Evolutionary conservation across 1,140 invertebrate species (phyloP), one percentile per base, ranked within the genome.

Genomic region (Scaptodrosophila lebanonensis): DNA sequence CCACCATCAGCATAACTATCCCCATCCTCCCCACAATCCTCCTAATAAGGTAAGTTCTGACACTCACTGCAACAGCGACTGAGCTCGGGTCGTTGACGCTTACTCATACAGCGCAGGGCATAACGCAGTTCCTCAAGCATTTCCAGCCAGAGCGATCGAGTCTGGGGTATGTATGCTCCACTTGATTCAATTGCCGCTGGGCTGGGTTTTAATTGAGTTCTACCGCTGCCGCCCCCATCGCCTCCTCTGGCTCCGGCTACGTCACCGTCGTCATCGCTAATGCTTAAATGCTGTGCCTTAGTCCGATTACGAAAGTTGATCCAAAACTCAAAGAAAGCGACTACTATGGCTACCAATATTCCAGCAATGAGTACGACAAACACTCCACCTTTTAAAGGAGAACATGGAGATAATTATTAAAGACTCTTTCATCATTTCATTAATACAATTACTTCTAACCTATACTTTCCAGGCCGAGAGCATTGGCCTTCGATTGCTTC

Each of bases 321-420:
- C 72, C 96, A 95, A 85, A 98, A 98, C 85, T 98, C 97, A 59
- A 96, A 88, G 32, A 98, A 94, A 6, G 96, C 95, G 0, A 97
- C 93, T 13, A 97, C 87, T 44, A 97, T 93, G 0, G 96, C 95
- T 9, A 97, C 86, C 1, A 93, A 93, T 36, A 98, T 88, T 0
- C 97, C 97, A 65, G 95, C 95, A 1, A 98, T 89, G 0, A 99
- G 90, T 0, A 98, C 96, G 6, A 99, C 96, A 87, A 99, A 99
- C 2, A 99, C 95, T 3, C 97, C 97, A 70, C 97, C 96, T 84
- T 11, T 15, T 0, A 20, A 72, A 75, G 9, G 3, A 0, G 29
- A 17, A 39, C 16, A 27, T 25, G 7, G n/a, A n/a, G n/a, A n/a
- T 38, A 29, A 32, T 4, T 13, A 17, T 20, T 16, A 5, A 32